A percentile compares a stretch with the other conserved stretches of the same genome.
Evolutionary conservation across 2,797 vertebrate species (phyloP).

Genomic region (Parotocinclus haroldoi): DNA sequence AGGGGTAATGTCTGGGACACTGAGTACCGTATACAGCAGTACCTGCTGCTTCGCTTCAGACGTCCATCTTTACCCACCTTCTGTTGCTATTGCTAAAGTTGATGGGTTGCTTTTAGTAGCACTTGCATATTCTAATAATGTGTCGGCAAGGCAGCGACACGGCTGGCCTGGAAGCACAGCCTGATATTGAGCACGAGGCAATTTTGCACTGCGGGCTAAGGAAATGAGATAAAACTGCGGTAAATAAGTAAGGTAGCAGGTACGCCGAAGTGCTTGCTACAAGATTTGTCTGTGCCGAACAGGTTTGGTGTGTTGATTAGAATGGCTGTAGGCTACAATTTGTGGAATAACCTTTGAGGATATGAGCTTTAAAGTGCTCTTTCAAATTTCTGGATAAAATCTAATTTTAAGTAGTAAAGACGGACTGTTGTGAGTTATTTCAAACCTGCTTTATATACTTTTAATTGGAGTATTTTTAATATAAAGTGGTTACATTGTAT

Average conservation of each 20-base stretch:
- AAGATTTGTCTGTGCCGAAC: not conserved
- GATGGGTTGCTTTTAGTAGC: constrained; percentile 6
- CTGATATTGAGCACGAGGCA: not conserved
- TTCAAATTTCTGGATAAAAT: too few relatives aligned
- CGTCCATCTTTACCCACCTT: not conserved
- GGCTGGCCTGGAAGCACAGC: not conserved
- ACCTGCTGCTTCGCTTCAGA: not conserved
- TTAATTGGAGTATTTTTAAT: too few relatives aligned
- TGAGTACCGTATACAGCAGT: not conserved
- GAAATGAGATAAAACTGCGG: not conserved
- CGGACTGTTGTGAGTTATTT: too few relatives aligned
- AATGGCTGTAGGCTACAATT: not conserved
- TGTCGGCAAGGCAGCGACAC: not conserved
- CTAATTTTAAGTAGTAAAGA: too few relatives aligned
- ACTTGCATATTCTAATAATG: not conserved
- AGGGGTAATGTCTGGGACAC: not conserved
- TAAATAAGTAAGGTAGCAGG: not conserved
- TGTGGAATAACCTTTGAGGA: too few relatives aligned
- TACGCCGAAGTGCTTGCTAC: not conserved
- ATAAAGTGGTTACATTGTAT: too few relatives aligned
- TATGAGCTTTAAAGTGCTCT: too few relatives aligned
- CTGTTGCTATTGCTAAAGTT: not conserved
- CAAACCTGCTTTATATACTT: too few relatives aligned
- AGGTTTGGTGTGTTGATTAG: not conserved
- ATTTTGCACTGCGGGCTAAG: not conserved